Conservation (phyloP, 2,797 vertebrate species). For the Avahi laniger region DNA sequence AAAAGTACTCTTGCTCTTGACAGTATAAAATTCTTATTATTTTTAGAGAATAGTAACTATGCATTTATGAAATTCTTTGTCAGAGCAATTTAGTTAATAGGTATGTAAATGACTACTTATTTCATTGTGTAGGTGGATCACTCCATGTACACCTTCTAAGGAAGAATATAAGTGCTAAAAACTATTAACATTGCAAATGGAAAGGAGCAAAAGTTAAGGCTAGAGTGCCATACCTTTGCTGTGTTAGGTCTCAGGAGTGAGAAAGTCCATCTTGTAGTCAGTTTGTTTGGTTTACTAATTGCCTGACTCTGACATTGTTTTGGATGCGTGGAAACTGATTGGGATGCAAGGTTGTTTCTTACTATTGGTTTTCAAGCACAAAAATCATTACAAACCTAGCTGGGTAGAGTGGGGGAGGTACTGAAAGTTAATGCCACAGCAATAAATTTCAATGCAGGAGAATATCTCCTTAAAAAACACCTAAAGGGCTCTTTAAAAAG, state of each 20-base stretch:
- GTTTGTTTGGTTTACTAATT: neutral
- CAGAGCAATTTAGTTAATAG: slow-evolving; percentile 78
- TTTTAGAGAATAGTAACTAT: slow-evolving; percentile 77
- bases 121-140: slow-evolving; percentile 73
- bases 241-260: neutral
- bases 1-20: slow-evolving; percentile 67
- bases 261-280: neutral
- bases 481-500: neutral
- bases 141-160: slow-evolving; percentile 70
- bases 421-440: neutral
- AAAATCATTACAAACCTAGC: neutral
- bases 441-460: neutral
- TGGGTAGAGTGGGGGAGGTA: neutral
- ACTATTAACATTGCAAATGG: slow-evolving; percentile 55
- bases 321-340: neutral
- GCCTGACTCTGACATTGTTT: neutral
- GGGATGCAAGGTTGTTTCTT: neutral
- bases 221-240: neutral
- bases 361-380: neutral
- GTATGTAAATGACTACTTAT: slow-evolving; percentile 79
- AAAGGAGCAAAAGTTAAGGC: slow-evolving; percentile 54
- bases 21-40: slow-evolving; percentile 72
- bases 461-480: neutral
- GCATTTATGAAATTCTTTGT: slow-evolving; percentile 77
- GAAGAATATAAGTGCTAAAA: slow-evolving; percentile 65